Evolutionary conservation across 1,140 invertebrate genomes (phyloP), one percentile per base, ranked within the genome.

Genomic region (Neelides sp.): DNA sequence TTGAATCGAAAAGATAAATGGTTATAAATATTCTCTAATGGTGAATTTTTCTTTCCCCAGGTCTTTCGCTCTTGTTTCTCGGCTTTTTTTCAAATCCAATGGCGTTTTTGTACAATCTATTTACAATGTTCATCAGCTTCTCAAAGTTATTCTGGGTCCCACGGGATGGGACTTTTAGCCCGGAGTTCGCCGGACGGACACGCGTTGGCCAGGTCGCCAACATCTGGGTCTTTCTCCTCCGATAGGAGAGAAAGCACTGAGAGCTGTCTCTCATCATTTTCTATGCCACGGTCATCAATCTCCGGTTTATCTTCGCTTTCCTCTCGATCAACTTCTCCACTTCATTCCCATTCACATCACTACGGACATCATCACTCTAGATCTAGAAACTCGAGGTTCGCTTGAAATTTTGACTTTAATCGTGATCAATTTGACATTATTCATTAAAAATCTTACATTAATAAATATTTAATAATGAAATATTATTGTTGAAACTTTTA

Each of bases 1-100:
- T 17, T 10, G 10, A 40, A 8, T 8, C 8, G 7, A 10, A 40
- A 40, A 8, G 4, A 23, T 23, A 20, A 30, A 45, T 12, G 13
- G 27, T 8, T 22, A 32, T 30, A 30, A 3, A 8, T 4, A 45
- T 17, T 22, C 4, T 7, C 10, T 19, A 30, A 26, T 28, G 27
- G 28, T 40, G 17, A 32, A 34, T 50, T 43, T 48, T 47, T 17
- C 35, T n/a, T n/a, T 54, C 22, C 46, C 20, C 28, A 59, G 58
- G 58, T 61, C 45, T 57, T 61, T 57, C 54, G 58, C 22, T 57
- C 55, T n/a, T 61, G 58, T 49, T 61, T 61, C 34, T 61, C 58
- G 35, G 58, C 58, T 36, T 61, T 61, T 43, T 61, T 61, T 44
- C 58, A 61, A 60, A 60, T 60, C 27, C 58, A 60, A 37, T 60